Evolutionary conservation across 2,888 invertebrate genomes (phyloP).

Genomic region (Cordilura impudica): DNA sequence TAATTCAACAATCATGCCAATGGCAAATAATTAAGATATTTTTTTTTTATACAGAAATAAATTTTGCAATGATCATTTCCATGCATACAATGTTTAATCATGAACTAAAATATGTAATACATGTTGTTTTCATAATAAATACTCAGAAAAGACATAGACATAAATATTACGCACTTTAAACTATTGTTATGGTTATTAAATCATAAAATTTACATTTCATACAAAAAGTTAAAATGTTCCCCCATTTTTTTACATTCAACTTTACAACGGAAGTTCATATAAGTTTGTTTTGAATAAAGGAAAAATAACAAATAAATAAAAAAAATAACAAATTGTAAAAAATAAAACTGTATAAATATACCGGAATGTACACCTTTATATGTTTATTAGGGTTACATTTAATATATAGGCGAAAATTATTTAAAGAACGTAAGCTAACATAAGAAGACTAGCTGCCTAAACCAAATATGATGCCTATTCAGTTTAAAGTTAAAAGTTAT

Average conservation of each 20-base stretch:
- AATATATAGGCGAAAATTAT: too few relatives aligned
- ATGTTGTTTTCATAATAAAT: conserved; percentile 33
- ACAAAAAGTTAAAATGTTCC: neutral
- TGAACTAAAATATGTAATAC: conserved; percentile 21
- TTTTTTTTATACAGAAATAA: conserved; percentile 10
- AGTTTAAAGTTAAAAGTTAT: too few relatives aligned
- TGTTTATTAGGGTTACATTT: neutral
- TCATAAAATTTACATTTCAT: conserved; percentile 3
- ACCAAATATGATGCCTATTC: too few relatives aligned
- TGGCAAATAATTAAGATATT: conserved; percentile 45
- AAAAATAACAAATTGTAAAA: neutral
- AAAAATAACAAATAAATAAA: neutral
- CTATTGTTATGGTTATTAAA: conserved; percentile 14
- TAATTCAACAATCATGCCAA: conserved; percentile 39
- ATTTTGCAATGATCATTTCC: conserved; percentile 45
- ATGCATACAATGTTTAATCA: neutral
- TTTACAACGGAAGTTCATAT: conserved; percentile 49
- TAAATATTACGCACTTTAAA: conserved; percentile 31
- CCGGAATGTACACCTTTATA: conserved; percentile 4
- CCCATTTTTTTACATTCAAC: neutral
- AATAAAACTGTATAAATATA: conserved; percentile 12
- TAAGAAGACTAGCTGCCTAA: too few relatives aligned
- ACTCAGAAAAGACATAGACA: neutral
- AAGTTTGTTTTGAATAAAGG: neutral
- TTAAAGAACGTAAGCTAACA: too few relatives aligned